Base-by-base conservation (phyloP, 1,140 invertebrate genomes). In the Globodera ellingtonae region DNA sequence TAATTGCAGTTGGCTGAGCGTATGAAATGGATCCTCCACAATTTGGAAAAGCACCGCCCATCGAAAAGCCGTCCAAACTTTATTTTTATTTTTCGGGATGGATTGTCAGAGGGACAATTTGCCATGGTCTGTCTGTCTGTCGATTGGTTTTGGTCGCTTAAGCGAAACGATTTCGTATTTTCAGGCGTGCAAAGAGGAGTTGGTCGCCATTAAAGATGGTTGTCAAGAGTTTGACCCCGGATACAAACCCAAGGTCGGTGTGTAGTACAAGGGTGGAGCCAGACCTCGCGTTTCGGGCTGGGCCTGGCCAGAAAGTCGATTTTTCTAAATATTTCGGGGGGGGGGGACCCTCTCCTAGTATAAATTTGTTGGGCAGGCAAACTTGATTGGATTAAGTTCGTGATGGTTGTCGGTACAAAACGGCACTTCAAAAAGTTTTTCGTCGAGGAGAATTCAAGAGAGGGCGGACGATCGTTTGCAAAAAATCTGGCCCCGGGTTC, bases 371-470 rank as follows among this genome's bases (percentile, higher is more conserved):
- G n/a, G n/a, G n/a, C n/a, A n/a, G 21, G 18, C 35, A 35, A 62
- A 46, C 10, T 66, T 66, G 75, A 52, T 62, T 21, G 1, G 15
- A 21, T 46, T 52, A 35, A 72, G n/a, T 65, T 82, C 21, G 35
- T 81, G 44, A 70, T 82, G 10, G 13, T 75, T 44, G n/a, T 81
- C 4, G 46, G 48, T 48, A 62, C 72, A 9, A 62, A 81, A 52
- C 75, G 76, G 1, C 80, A 81, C 65, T 81, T 24, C 50, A 81
- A 81, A 21, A 70, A 72, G 21, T 81, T 81, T 66, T 81, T 81
- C 52, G 21, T 73, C 18, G 72, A 59, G 21, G 70, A 79, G 7
- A 62, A 77, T 3, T 35, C 69, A 1, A 66, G 47, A 4, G 72
- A 48, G 3, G 67, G 7, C 78, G 62, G 72, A 65, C 79, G 50